A percentile compares a stretch with the other conserved stretches of the same genome.
phyloP scores from a whole-genome alignment of 2,888 invertebrate genomes.

The Habrosyne pyritoides region DNA sequence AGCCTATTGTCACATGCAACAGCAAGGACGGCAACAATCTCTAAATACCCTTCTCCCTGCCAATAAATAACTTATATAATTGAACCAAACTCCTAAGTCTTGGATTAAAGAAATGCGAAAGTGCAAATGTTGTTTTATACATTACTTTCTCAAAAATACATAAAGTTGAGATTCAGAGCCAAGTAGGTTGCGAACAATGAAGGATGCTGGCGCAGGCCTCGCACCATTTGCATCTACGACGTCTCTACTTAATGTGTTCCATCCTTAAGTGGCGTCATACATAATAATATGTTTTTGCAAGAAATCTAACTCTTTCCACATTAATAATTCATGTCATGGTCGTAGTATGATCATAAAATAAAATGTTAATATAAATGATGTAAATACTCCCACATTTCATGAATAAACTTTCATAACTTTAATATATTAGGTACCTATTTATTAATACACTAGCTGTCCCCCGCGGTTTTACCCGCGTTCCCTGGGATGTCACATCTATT shows the following conservation, averaged over 20 bases:
- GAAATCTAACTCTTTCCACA: constrained; percentile 29
- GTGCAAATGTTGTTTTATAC: constrained; percentile 7
- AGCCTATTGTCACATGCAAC: too few relatives aligned
- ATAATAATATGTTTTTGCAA: constrained; percentile 25
- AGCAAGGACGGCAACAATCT: too few relatives aligned
- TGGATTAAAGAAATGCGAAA: not conserved
- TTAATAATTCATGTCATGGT: constrained; percentile 35
- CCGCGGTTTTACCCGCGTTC: too few relatives aligned
- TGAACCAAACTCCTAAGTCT: too few relatives aligned
- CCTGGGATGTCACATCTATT: too few relatives aligned
- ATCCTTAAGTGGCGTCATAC: constrained; percentile 28
- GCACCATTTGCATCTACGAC: constrained; percentile 55
- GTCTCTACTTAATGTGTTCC: constrained; percentile 43
- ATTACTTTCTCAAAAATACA: constrained; percentile 51
- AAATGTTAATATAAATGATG: not conserved
- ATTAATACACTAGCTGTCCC: too few relatives aligned
- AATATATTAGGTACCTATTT: too few relatives aligned
- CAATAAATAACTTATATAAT: too few relatives aligned
- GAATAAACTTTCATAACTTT: too few relatives aligned
- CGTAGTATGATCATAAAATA: constrained; percentile 11
- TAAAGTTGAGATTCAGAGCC: constrained; percentile 56
- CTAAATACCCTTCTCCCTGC: too few relatives aligned
- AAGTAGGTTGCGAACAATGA: constrained; percentile 67
- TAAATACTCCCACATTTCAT: not conserved
- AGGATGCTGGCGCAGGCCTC: constrained; percentile 41